phyloP scores from a whole-genome alignment of 1,140 invertebrate species.

The Cryptotermes secundus region DNA sequence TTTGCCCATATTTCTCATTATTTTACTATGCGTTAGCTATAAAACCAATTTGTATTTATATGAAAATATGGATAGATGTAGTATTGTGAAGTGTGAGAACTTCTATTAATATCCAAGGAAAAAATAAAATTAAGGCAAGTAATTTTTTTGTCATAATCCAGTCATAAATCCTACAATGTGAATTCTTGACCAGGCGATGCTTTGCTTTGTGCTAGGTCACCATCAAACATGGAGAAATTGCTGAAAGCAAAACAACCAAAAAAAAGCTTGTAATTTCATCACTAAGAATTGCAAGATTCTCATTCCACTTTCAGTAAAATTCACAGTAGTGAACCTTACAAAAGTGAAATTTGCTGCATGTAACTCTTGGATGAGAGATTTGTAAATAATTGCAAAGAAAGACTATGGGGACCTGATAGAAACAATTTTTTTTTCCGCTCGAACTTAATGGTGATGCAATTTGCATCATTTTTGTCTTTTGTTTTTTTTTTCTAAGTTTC shows the following conservation, averaged over 20 bases:
- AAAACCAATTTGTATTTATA: too few species aligned
- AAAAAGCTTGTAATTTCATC: constrained; percentile 16
- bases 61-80: too few species aligned
- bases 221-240: background rate
- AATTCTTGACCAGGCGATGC: background rate
- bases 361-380: constrained; percentile 2
- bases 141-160: too few species aligned
- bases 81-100: too few species aligned
- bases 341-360: background rate
- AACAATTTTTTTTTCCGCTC: constrained; percentile 15
- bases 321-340: background rate
- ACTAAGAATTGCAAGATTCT: constrained; percentile 4
- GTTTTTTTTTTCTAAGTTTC: constrained; percentile 3
- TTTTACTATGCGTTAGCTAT: too few species aligned
- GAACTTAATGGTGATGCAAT: constrained; percentile 1
- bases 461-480: background rate
- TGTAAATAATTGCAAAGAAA: constrained; percentile 20
- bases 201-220: background rate
- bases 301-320: background rate
- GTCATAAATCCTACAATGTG: background rate
- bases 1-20: too few species aligned
- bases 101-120: too few species aligned
- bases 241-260: background rate
- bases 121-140: too few species aligned
- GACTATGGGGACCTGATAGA: constrained; percentile 17